phyloP scores from a whole-genome alignment of 2,797 vertebrate genomes.

The Microcaecilia unicolor region DNA sequence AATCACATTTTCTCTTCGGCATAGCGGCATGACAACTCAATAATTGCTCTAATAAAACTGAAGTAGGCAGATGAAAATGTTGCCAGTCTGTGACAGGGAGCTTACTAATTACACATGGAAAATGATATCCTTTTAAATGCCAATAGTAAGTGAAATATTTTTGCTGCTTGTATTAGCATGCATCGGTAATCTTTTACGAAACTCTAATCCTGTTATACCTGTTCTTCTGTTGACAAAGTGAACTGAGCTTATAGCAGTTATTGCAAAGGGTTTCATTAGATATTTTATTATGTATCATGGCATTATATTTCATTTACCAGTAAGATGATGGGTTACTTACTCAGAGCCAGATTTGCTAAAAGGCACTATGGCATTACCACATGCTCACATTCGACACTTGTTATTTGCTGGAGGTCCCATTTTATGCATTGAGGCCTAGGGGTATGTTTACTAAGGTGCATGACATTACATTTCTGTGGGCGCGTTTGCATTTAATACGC shows the following conservation, averaged over 20 bases:
- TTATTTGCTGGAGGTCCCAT: neutral
- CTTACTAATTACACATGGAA: neutral
- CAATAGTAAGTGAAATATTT: neutral
- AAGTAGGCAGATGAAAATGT: neutral
- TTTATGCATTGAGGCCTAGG: too few relatives aligned
- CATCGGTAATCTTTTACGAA: slow-evolving; percentile 11
- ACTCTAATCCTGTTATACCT: slow-evolving; percentile 14
- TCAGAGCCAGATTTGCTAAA: too few relatives aligned
- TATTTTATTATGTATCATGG: neutral
- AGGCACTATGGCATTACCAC: too few relatives aligned
- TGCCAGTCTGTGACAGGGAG: slow-evolving; percentile 1
- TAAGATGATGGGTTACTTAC: slow-evolving; percentile 8
- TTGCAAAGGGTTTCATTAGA: slow-evolving; percentile 22
- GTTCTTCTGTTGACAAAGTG: slow-evolving; percentile 18
- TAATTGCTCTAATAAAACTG: slow-evolving; percentile 13
- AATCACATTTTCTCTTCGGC: slow-evolving; percentile 22
- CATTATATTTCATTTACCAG: slow-evolving; percentile 16
- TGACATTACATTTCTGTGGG: too few relatives aligned
- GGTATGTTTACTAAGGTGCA: too few relatives aligned
- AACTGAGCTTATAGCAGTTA: slow-evolving; percentile 21
- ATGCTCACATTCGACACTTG: too few relatives aligned
- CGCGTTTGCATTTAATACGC: too few relatives aligned
- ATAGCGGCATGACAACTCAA: neutral
- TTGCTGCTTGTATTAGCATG: slow-evolving; percentile 2
- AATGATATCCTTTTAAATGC: neutral